phyloP scores from a whole-genome alignment of 2,113 vertebrate species.

The Stomatorhinus ivindoensis region DNA sequence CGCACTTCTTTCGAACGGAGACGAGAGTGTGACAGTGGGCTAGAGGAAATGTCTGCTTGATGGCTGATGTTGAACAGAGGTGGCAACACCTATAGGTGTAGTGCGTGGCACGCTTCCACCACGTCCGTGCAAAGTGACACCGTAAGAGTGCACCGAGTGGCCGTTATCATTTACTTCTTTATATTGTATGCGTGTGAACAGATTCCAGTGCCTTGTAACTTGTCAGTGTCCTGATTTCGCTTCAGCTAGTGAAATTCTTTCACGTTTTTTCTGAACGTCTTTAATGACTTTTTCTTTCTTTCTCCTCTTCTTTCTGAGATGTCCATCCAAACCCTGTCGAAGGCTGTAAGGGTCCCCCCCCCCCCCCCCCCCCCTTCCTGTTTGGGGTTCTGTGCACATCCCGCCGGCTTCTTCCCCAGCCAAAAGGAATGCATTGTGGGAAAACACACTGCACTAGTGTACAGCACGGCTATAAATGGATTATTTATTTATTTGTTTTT shows the following conservation, averaged over 20 bases:
- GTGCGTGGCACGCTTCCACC: too few species aligned
- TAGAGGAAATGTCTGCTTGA: neutral
- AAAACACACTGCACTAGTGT: neutral
- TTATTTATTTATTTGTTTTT: neutral
- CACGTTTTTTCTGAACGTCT: neutral
- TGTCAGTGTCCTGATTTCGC: neutral
- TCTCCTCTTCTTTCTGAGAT: neutral
- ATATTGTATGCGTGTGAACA: neutral
- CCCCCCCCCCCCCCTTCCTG: slow-evolving; percentile 16
- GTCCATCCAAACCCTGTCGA: slow-evolving; percentile 2
- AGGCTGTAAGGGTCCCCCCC: neutral
- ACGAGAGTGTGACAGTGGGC: neutral
- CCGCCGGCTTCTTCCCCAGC: neutral
- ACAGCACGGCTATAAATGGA: slow-evolving; percentile 25
- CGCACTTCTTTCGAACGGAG: neutral
- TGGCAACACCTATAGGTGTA: neutral
- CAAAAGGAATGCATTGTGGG: slow-evolving; percentile 26
- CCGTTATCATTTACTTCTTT: neutral
- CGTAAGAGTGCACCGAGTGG: neutral
- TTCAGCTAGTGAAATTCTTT: neutral
- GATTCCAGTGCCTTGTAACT: neutral
- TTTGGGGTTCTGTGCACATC: neutral
- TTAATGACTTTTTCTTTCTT: neutral
- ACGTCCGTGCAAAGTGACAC: neutral
- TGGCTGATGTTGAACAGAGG: neutral